phyloP scores from a whole-genome alignment of 2,888 invertebrate genomes.

The Nomada ruficornis region DNA sequence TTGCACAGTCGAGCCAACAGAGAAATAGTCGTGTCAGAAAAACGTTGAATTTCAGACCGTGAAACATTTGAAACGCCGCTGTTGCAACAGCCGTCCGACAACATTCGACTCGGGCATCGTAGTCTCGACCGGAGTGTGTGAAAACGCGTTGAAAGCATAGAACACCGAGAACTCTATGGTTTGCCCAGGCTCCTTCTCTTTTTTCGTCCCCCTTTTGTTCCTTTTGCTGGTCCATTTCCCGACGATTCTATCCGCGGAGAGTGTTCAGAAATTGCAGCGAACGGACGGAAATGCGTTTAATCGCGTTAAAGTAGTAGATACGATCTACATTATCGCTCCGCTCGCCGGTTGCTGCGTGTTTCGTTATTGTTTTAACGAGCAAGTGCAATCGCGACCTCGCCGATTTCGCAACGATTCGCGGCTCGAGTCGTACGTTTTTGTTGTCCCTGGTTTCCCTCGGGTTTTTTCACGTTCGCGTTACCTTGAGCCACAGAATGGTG shows the following conservation, averaged over 20 bases:
- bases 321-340: background rate
- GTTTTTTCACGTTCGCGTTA: slow-evolving; percentile 23
- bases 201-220: background rate
- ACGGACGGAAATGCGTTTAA: slow-evolving; percentile 5
- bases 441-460: slow-evolving; percentile 12
- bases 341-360: slow-evolving; percentile 9
- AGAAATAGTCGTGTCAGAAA: background rate
- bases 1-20: background rate
- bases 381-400: slow-evolving; percentile 33
- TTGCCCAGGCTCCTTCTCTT: background rate
- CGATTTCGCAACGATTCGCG: slow-evolving; percentile 29
- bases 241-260: background rate
- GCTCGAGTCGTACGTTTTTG: slow-evolving; percentile 3
- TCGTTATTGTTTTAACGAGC: slow-evolving; percentile 29
- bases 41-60: background rate
- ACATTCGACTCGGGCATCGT: too few relatives aligned
- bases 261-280: background rate
- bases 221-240: too few relatives aligned
- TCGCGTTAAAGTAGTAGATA: background rate
- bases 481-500: slow-evolving; percentile 9
- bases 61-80: background rate
- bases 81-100: background rate
- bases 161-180: background rate
- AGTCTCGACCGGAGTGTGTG: background rate
- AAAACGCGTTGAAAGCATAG: background rate